phyloP scores from a whole-genome alignment of 2,797 vertebrate species.

The Gephyroberyx darwinii region DNA sequence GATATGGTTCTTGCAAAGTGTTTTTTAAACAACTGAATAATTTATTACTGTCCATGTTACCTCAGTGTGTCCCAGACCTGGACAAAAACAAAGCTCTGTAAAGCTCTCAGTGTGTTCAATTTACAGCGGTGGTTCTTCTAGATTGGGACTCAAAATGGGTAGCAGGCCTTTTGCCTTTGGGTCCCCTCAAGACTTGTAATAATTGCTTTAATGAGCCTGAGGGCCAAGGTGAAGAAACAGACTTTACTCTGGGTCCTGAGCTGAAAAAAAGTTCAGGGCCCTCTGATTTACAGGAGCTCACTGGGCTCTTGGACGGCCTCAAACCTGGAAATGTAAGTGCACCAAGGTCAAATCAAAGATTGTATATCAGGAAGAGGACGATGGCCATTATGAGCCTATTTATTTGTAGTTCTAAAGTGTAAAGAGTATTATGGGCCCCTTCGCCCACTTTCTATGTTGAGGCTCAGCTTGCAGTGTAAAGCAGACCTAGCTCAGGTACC shows the following conservation, averaged over 20 bases:
- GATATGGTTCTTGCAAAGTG: slow-evolving; percentile 69
- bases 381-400: neutral
- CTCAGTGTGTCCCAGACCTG: slow-evolving; percentile 76
- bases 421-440: no score
- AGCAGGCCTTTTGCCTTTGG: slow-evolving; percentile 26
- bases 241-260: slow-evolving; percentile 15
- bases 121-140: slow-evolving; percentile 3
- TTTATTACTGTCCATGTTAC: slow-evolving; percentile 80
- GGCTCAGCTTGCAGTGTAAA: neutral
- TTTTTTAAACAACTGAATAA: slow-evolving; percentile 77
- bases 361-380: neutral
- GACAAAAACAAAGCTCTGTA: slow-evolving; percentile 60
- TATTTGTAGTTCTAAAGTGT: slow-evolving; percentile 9
- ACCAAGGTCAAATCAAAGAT: slow-evolving; percentile 10
- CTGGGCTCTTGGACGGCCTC: neutral
- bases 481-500: slow-evolving; percentile 4
- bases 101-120: neutral
- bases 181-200: slow-evolving; percentile 27
- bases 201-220: slow-evolving; percentile 22
- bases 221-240: slow-evolving; percentile 47
- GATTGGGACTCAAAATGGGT: slow-evolving; percentile 18
- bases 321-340: neutral
- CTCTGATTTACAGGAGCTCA: slow-evolving; percentile 10
- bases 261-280: neutral
- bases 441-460: slow-evolving; percentile 26